Percentiles rank a stretch among this genome's conserved stretches.
Conservation (phyloP, 53 echinoderm and acorn worm genomes). For the Patiria pectinifera region DNA sequence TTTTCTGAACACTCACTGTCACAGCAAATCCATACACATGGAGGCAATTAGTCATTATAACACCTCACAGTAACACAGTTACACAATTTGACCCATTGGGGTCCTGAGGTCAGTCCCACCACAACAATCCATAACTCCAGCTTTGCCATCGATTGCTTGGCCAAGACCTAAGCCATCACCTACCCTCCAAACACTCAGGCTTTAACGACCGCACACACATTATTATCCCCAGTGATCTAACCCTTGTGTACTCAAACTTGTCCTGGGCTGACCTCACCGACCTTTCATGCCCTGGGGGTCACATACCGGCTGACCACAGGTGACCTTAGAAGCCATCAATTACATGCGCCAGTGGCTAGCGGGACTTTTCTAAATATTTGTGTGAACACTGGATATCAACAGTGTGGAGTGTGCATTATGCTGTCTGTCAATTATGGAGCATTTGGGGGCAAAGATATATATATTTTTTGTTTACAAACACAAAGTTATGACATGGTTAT, state of each 20-base stretch:
- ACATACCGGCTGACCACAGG: conserved; percentile 56
- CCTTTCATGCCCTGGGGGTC: conserved; percentile 31
- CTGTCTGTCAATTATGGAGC: background rate
- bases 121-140: background rate
- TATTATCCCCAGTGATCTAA: conserved; percentile 42
- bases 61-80: background rate
- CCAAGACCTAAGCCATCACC: background rate
- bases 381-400: conserved; percentile 47
- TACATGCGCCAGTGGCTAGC: conserved; percentile 37
- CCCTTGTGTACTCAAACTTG: conserved; percentile 38
- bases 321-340: conserved; percentile 54
- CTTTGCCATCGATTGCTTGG: background rate
- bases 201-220: background rate
- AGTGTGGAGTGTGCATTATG: background rate
- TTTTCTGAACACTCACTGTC: too few species aligned
- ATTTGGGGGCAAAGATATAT: too few species aligned
- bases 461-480: too few species aligned
- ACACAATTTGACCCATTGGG: conserved; percentile 27
- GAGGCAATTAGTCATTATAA: too few species aligned
- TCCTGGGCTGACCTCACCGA: conserved; percentile 49
- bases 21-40: too few species aligned
- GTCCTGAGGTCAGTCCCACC: background rate
- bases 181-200: background rate
- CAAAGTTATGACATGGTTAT: too few species aligned
- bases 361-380: conserved; percentile 38